These are phyloP conservation scores for Galaxias olidus DNA, from an alignment of 2,797 vertebrate species.

Conservation along the genomic window DNA sequence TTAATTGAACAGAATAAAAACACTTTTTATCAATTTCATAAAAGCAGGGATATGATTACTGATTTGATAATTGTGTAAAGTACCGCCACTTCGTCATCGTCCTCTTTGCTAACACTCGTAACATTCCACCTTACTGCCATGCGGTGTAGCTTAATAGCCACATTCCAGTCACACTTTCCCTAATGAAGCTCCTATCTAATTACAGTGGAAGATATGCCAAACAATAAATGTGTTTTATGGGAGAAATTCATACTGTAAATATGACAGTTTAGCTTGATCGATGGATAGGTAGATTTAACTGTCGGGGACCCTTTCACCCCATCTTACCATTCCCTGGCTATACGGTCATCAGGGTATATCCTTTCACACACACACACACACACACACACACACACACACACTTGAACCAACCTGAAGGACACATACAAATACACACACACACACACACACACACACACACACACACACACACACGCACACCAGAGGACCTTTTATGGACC, in stretches of 20 bases:
- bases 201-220: constrained; percentile 66
- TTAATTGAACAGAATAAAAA: constrained; percentile 33
- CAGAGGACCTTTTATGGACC: not conserved
- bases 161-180: constrained; percentile 64
- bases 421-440: constrained; percentile 11
- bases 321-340: constrained; percentile 29
- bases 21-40: constrained; percentile 38
- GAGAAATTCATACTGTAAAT: constrained; percentile 64
- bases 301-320: constrained; percentile 53
- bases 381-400: not conserved
- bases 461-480: not conserved
- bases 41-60: constrained; percentile 37
- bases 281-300: constrained; percentile 60
- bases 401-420: not conserved
- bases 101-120: constrained; percentile 11
- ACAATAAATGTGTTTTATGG: constrained; percentile 75
- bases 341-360: constrained; percentile 23
- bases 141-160: constrained; percentile 59
- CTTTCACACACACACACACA: constrained; percentile 25
- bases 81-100: constrained; percentile 19
- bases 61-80: constrained; percentile 43
- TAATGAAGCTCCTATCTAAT: constrained; percentile 77
- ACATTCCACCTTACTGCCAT: constrained; percentile 17
- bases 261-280: constrained; percentile 66
- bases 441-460: constrained; percentile 7